Percentiles rank a stretch among this genome's conserved stretches.
Conservation (phyloP, 2,797 vertebrate genomes). For the Poeciliopsis paucimaculata region DNA sequence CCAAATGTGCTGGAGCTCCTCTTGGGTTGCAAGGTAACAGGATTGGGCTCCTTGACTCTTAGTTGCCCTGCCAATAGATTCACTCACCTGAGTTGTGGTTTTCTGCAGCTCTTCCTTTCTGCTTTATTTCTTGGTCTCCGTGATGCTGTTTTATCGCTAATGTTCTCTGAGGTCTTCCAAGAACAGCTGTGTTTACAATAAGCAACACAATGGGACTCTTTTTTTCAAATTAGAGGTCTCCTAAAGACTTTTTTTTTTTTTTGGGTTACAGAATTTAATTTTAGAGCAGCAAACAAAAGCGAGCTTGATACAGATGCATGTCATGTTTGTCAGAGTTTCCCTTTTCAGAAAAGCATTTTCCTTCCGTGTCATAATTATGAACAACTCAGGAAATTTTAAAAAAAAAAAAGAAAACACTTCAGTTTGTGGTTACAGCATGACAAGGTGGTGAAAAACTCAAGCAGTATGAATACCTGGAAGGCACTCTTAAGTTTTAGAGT, state of each 20-base stretch:
- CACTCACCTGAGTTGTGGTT: background rate
- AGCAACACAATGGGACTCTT: background rate
- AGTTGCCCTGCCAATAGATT: background rate
- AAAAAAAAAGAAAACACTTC: background rate
- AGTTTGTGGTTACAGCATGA: background rate
- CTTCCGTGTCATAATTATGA: background rate
- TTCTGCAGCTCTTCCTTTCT: background rate
- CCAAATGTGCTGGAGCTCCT: too few relatives aligned
- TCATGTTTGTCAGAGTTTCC: background rate
- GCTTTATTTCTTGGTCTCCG: background rate
- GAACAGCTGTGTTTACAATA: background rate
- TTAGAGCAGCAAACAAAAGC: background rate
- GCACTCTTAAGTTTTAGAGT: background rate
- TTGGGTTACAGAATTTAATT: background rate
- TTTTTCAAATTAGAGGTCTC: background rate
- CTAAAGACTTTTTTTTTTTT: background rate
- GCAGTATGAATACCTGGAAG: background rate
- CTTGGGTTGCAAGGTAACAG: too few relatives aligned
- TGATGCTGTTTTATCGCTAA: background rate
- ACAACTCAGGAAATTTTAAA: background rate
- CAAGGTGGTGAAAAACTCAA: background rate
- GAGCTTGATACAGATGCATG: background rate
- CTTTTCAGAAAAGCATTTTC: background rate
- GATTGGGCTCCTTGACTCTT: background rate
- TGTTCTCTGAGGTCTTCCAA: background rate